Evolutionary conservation across 2,888 invertebrate genomes (phyloP).

Genomic region (Pantelozetes paolii): DNA sequence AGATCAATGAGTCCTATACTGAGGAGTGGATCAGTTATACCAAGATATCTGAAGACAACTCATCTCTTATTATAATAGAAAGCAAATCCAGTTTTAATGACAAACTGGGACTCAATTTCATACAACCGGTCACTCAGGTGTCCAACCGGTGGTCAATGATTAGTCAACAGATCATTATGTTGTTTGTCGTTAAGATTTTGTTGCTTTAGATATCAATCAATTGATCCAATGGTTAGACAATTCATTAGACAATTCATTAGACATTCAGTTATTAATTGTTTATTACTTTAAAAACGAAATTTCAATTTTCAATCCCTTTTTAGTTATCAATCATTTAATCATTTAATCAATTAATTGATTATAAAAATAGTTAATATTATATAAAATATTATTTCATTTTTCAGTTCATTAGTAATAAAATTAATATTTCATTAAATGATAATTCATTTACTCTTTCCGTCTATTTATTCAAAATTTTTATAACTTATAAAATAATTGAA

Average conservation of each 20-base stretch:
- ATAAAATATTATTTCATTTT: too few relatives aligned
- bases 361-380: not conserved
- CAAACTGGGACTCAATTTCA: not conserved
- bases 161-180: slow-evolving; percentile 21
- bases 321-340: not conserved
- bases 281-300: not conserved
- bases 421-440: too few relatives aligned
- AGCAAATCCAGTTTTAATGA: not conserved
- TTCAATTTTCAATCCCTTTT: not conserved
- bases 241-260: too few relatives aligned
- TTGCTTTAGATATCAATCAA: not conserved
- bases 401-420: too few relatives aligned
- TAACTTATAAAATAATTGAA: too few relatives aligned
- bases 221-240: not conserved
- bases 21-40: too few relatives aligned
- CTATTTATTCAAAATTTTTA: too few relatives aligned
- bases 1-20: too few relatives aligned
- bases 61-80: not conserved
- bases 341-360: too few relatives aligned
- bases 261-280: too few relatives aligned
- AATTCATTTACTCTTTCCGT: too few relatives aligned
- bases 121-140: not conserved
- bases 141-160: not conserved
- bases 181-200: not conserved
- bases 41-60: too few relatives aligned